Evolutionary conservation across 1,140 invertebrate genomes (phyloP).

Genomic region (Lepidurus apus): DNA sequence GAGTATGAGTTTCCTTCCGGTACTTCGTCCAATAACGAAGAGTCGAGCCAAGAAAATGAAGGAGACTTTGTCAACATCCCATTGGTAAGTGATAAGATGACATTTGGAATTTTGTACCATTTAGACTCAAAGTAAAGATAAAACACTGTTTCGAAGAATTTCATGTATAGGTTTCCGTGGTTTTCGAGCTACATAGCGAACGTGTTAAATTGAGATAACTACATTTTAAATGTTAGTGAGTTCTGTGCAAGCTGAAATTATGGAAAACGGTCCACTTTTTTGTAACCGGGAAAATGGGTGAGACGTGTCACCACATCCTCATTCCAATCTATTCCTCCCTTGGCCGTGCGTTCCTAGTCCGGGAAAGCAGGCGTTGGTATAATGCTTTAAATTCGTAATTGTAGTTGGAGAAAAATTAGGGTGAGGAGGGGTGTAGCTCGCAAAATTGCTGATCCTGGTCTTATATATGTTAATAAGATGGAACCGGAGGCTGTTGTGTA

Average conservation of each 20-base stretch:
- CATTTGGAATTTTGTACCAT: background rate
- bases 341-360: background rate
- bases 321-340: slow-evolving; percentile 3
- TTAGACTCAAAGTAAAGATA: no score
- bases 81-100: background rate
- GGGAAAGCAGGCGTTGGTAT: background rate
- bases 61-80: slow-evolving; percentile 5
- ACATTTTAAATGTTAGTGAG: background rate
- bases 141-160: no score
- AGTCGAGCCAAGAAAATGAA: background rate
- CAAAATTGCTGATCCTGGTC: background rate
- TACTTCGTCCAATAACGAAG: slow-evolving; percentile 6
- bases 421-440: background rate
- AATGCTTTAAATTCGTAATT: no score
- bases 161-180: no score
- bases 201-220: background rate
- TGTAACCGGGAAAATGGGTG: background rate
- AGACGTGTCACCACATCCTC: slow-evolving; percentile 18
- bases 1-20: slow-evolving; percentile 1
- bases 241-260: background rate
- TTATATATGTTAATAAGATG: background rate
- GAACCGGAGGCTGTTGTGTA: background rate
- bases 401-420: background rate
- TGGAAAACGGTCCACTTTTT: background rate
- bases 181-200: background rate